These are phyloP conservation scores for Aphelinus certus DNA, from an alignment of 1,140 invertebrate species.

Conservation along the genomic window DNA sequence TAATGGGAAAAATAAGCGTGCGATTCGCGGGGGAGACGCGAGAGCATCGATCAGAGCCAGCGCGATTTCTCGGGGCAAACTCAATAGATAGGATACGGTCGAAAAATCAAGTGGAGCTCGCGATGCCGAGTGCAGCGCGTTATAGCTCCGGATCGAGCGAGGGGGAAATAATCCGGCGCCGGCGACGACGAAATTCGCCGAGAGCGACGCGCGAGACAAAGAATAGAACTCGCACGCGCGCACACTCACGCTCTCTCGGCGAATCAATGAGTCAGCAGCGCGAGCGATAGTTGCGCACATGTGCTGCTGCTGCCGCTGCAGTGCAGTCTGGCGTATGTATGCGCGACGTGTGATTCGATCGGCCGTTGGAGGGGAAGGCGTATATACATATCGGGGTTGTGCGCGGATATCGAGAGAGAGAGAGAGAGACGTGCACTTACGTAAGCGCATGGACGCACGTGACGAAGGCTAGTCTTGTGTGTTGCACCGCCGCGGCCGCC, in stretches of 20 bases:
- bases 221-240: constrained; percentile 32
- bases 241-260: constrained; percentile 40
- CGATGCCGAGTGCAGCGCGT: too few relatives aligned
- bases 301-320: background rate
- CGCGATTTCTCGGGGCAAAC: too few relatives aligned
- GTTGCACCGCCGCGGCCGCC: too few relatives aligned
- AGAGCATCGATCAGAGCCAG: too few relatives aligned
- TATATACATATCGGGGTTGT: background rate
- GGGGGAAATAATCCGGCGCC: background rate
- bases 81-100: too few relatives aligned
- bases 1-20: too few relatives aligned
- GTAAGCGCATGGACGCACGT: background rate
- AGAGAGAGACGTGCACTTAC: background rate
- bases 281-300: constrained; percentile 5
- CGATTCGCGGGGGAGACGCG: too few relatives aligned
- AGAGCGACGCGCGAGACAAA: constrained; percentile 37
- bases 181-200: background rate
- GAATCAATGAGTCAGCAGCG: constrained; percentile 53
- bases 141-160: too few relatives aligned
- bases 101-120: too few relatives aligned
- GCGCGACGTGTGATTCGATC: too few relatives aligned
- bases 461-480: background rate
- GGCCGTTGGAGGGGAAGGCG: too few relatives aligned
- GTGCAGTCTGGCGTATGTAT: too few relatives aligned
- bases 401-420: background rate